phyloP scores from a whole-genome alignment of 1,140 invertebrate species.

The Diorhabda carinulata region DNA sequence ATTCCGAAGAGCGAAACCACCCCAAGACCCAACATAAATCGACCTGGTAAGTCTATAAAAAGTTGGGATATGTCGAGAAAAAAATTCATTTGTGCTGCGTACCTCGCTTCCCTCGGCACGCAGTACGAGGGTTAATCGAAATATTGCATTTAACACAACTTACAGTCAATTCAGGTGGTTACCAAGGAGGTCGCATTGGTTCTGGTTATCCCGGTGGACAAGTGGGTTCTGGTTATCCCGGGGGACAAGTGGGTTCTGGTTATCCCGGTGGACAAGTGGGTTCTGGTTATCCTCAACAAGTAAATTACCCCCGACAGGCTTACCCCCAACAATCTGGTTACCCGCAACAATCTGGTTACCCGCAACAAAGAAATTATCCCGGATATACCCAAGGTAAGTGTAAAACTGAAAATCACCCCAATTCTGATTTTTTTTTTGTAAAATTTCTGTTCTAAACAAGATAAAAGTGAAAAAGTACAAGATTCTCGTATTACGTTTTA shows the following conservation, averaged over 20 bases:
- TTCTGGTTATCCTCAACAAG: conserved; percentile 12
- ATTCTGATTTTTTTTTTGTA: too few species aligned
- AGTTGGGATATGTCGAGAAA: background rate
- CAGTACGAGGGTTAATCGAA: too few species aligned
- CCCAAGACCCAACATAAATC: conserved; percentile 10
- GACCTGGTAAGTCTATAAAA: background rate
- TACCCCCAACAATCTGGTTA: background rate
- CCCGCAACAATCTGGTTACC: background rate
- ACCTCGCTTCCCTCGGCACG: too few species aligned
- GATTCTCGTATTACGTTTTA: too few species aligned
- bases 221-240: background rate
- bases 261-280: conserved; percentile 17
- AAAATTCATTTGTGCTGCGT: too few species aligned
- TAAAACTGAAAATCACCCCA: background rate
- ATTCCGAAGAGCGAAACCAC: conserved; percentile 17
- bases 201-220: background rate
- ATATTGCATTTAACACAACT: background rate
- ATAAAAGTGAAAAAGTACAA: too few species aligned
- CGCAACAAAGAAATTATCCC: conserved; percentile 11
- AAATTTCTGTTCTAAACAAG: too few species aligned
- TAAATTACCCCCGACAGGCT: background rate
- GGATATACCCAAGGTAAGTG: conserved; percentile 5
- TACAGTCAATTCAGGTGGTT: background rate
- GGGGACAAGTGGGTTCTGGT: conserved; percentile 3
- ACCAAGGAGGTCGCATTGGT: background rate